Conservation (phyloP, 1,140 invertebrate genomes). For the Subanguina moxae region DNA sequence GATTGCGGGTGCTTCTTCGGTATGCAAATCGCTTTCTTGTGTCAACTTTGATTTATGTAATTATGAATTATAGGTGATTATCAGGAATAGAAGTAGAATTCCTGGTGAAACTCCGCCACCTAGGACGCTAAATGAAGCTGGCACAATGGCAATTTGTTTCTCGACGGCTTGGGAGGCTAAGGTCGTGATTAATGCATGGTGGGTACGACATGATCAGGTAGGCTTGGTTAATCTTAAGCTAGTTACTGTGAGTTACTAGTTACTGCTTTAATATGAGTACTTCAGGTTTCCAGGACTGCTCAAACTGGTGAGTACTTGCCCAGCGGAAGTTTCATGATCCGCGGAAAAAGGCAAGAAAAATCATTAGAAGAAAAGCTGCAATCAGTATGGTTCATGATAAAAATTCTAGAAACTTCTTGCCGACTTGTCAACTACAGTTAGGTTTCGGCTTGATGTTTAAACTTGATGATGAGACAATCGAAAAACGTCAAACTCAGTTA, state of each 20-base stretch:
- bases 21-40: too few relatives aligned
- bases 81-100: slow-evolving; percentile 73
- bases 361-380: background rate
- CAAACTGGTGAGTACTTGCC: slow-evolving; percentile 92
- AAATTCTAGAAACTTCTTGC: slow-evolving; percentile 94
- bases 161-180: slow-evolving; percentile 95
- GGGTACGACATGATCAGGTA: slow-evolving; percentile 88
- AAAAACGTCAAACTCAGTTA: slow-evolving; percentile 44
- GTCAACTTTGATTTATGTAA: too few relatives aligned
- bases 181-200: slow-evolving; percentile 88
- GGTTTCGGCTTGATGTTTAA: slow-evolving; percentile 87
- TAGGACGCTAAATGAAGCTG: slow-evolving; percentile 91
- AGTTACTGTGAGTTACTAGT: slow-evolving; percentile 3
- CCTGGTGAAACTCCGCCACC: slow-evolving; percentile 67
- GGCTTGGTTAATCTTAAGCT: background rate
- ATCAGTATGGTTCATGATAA: slow-evolving; percentile 59
- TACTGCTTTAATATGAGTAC: too few relatives aligned
- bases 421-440: slow-evolving; percentile 81
- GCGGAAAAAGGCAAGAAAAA: slow-evolving; percentile 71
- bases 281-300: slow-evolving; percentile 84
- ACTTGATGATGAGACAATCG: slow-evolving; percentile 66
- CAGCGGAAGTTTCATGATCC: slow-evolving; percentile 94
- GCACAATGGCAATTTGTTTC: slow-evolving; percentile 90
- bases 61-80: slow-evolving; percentile 66
- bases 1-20: slow-evolving; percentile 75